phyloP scores from a whole-genome alignment of 2,797 vertebrate species.

The Bradypus variegatus region DNA sequence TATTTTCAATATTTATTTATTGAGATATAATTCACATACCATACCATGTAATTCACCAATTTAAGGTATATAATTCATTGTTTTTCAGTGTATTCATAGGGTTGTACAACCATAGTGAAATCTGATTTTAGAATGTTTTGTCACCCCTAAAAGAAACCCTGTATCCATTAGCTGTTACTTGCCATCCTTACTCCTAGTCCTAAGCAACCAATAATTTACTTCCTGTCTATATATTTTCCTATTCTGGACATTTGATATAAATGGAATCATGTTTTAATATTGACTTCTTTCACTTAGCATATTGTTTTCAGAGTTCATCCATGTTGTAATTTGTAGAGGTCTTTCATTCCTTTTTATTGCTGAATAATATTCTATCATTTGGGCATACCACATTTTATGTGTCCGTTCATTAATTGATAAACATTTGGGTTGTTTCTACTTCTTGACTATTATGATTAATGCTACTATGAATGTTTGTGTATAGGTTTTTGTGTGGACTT shows the following conservation, averaged over 20 bases:
- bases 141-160: neutral
- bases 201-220: neutral
- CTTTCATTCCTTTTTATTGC: neutral
- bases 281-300: neutral
- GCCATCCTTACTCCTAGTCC: neutral
- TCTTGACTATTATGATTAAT: neutral
- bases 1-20: constrained; percentile 6
- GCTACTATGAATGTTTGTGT: neutral
- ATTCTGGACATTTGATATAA: neutral
- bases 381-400: neutral
- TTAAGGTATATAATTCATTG: neutral
- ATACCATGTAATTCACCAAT: neutral
- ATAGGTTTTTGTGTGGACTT: neutral
- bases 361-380: neutral
- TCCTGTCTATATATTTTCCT: constrained; percentile 9
- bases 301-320: neutral
- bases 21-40: neutral
- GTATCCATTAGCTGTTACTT: neutral
- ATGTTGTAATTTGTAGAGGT: neutral
- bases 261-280: neutral
- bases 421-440: neutral
- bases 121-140: constrained; percentile 12
- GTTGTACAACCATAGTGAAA: neutral
- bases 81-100: neutral
- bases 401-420: neutral